Evolutionary conservation across 1,140 invertebrate species (phyloP).

Genomic region (Aphidius ervi): DNA sequence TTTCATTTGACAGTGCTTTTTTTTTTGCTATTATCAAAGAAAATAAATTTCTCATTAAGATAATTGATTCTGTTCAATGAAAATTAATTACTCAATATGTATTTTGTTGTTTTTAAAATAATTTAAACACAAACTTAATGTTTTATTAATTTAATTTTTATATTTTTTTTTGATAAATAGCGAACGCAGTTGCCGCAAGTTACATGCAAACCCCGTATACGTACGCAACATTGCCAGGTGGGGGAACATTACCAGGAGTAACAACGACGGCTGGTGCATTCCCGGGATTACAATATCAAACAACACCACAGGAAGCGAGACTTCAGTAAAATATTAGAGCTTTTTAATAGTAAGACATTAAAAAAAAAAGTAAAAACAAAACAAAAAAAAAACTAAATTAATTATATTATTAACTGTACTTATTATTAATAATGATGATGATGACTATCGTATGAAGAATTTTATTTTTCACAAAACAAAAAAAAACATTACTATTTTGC

Average conservation of each 20-base stretch:
- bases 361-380: background rate
- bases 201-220: constrained; percentile 67
- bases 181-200: constrained; percentile 58
- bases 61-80: no score
- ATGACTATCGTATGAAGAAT: constrained; percentile 12
- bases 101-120: no score
- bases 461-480: background rate
- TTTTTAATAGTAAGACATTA: constrained; percentile 6
- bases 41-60: no score
- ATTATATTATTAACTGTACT: background rate
- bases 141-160: background rate
- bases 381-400: background rate
- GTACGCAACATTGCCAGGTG: constrained; percentile 60
- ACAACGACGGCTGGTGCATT: constrained; percentile 53
- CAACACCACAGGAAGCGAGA: constrained; percentile 59
- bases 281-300: constrained; percentile 62
- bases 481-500: no score
- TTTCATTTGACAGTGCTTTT: no score
- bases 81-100: background rate
- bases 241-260: constrained; percentile 55
- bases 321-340: constrained; percentile 48
- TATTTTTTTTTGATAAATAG: constrained; percentile 32
- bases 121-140: background rate
- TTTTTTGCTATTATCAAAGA: no score
- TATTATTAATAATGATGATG: constrained; percentile 8